Evolutionary conservation across 2,797 vertebrate species (phyloP).

Genomic region (Pempheris klunzingeri): DNA sequence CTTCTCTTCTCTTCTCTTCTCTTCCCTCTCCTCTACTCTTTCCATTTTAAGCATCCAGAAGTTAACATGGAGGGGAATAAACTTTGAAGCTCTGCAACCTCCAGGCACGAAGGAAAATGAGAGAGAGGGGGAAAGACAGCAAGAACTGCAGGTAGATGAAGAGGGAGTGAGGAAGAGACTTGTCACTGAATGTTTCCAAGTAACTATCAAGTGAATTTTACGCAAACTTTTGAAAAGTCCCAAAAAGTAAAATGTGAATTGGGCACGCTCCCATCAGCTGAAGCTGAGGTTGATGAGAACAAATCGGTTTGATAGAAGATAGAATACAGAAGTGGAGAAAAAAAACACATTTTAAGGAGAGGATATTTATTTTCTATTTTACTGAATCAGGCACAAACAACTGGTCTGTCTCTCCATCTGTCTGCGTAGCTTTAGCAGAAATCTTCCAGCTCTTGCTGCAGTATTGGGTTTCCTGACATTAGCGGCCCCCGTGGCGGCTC

Average conservation of each 20-base stretch:
- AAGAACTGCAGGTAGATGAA: constrained; percentile 59
- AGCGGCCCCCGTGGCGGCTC: constrained; percentile 87
- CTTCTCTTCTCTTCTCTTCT: constrained; percentile 22
- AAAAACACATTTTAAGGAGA: not conserved
- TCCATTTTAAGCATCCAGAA: constrained; percentile 75
- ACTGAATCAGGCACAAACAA: constrained; percentile 42
- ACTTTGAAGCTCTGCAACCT: constrained; percentile 86
- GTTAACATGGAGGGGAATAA: constrained; percentile 76
- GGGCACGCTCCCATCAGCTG: constrained; percentile 42
- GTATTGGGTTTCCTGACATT: constrained; percentile 92
- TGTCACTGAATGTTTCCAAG: constrained; percentile 63
- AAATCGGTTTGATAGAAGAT: constrained; percentile 43
- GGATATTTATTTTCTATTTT: not conserved
- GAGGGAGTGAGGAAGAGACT: constrained; percentile 55
- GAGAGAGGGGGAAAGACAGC: constrained; percentile 56
- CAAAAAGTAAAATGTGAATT: constrained; percentile 73
- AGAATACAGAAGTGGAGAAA: not conserved
- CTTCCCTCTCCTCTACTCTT: constrained; percentile 40
- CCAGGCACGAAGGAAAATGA: constrained; percentile 82
- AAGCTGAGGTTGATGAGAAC: constrained; percentile 50
- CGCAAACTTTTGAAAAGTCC: constrained; percentile 74
- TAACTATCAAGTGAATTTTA: constrained; percentile 78
- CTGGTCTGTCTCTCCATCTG: constrained; percentile 47
- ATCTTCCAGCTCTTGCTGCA: constrained; percentile 67
- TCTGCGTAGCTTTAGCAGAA: constrained; percentile 54